These are phyloP conservation scores for Cephalotes varians DNA, from an alignment of 2,888 invertebrate species.

Conservation along the genomic window DNA sequence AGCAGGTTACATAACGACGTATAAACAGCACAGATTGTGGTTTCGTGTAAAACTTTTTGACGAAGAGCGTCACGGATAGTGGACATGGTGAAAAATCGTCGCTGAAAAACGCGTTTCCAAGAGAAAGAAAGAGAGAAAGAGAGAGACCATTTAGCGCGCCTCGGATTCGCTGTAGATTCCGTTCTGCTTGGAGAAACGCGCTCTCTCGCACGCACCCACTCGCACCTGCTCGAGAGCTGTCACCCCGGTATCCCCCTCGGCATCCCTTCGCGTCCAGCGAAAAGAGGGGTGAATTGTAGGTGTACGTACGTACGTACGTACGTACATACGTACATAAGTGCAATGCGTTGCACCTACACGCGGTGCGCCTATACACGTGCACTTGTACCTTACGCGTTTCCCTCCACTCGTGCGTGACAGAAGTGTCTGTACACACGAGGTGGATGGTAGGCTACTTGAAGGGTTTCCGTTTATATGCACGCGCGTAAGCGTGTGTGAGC, in stretches of 20 bases:
- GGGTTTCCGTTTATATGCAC: slow-evolving; percentile 85
- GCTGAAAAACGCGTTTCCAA: slow-evolving; percentile 3
- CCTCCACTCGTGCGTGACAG: slow-evolving; percentile 67
- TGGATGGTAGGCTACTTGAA: slow-evolving; percentile 81
- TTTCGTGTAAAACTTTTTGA: background rate
- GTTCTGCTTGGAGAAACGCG: slow-evolving; percentile 73
- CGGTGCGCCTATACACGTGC: slow-evolving; percentile 63
- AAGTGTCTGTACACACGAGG: slow-evolving; percentile 68
- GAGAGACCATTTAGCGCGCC: background rate
- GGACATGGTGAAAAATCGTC: background rate
- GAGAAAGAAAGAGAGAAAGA: background rate
- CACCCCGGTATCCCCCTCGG: slow-evolving; percentile 43
- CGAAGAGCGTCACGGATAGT: too few species aligned
- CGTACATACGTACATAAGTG: slow-evolving; percentile 44
- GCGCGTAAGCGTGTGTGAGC: slow-evolving; percentile 75
- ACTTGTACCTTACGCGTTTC: slow-evolving; percentile 73
- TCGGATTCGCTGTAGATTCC: slow-evolving; percentile 70
- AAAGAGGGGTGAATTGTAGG: slow-evolving; percentile 81
- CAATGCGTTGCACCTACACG: slow-evolving; percentile 70
- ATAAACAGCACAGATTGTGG: background rate
- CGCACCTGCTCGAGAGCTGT: slow-evolving; percentile 75
- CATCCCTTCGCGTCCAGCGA: slow-evolving; percentile 62
- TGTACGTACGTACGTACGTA: slow-evolving; percentile 74
- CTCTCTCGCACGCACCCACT: slow-evolving; percentile 82
- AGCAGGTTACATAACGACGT: background rate